phyloP scores from a whole-genome alignment of 35 echinoderm and acorn worm species.

The Apostichopus japonicus region DNA sequence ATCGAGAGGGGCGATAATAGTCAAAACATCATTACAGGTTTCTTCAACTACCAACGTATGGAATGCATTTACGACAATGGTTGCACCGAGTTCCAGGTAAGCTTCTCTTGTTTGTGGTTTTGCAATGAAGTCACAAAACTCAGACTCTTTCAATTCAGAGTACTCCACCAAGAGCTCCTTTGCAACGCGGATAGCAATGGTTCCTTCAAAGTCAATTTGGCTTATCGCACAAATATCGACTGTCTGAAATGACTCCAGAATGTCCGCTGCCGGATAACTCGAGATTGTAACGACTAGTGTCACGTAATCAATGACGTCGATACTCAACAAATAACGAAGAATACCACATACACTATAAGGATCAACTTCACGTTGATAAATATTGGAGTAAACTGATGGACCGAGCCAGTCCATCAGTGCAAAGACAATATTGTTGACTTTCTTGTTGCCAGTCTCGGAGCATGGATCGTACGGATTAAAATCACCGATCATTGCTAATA shows the following conservation, averaged over 20 bases:
- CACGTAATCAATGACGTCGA: not conserved
- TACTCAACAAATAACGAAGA: not conserved
- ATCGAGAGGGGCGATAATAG: conserved; percentile 25
- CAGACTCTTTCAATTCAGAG: not conserved
- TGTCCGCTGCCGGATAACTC: conserved; percentile 21
- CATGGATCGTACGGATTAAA: conserved; percentile 17
- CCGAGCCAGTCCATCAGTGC: not conserved
- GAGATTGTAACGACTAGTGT: not conserved
- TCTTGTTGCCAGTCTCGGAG: conserved; percentile 11
- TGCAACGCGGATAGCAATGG: not conserved
- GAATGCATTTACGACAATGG: not conserved
- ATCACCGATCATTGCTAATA: not conserved
- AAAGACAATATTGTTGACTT: conserved; percentile 38
- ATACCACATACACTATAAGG: conserved; percentile 29
- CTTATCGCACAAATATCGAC: conserved; percentile 16
- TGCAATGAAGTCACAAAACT: conserved; percentile 18
- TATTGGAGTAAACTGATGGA: conserved; percentile 2
- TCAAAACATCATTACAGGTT: not conserved
- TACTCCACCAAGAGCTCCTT: conserved; percentile 32
- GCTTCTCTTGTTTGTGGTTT: conserved; percentile 1
- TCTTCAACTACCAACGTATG: not conserved
- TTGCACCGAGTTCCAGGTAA: conserved; percentile 1
- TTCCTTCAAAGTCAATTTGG: not conserved
- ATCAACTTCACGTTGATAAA: not conserved
- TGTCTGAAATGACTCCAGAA: not conserved